Conservation (phyloP, 2,797 vertebrate genomes). For the Clarias fuscus region DNA sequence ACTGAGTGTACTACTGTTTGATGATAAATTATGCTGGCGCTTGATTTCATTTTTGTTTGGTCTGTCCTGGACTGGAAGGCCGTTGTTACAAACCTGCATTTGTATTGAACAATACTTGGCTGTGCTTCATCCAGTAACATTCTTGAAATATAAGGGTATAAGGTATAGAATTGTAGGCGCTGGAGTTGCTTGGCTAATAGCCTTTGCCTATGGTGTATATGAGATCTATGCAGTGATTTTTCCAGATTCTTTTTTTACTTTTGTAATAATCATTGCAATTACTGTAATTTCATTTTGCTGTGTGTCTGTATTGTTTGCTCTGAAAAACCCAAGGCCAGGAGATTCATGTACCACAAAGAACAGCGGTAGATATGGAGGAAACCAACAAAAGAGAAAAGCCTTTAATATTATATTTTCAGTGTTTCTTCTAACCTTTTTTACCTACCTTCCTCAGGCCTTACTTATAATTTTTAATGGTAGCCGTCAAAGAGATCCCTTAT, state of each 20-base stretch:
- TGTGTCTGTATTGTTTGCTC: slow-evolving; percentile 23
- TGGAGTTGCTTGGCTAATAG: not conserved
- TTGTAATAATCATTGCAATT: not conserved
- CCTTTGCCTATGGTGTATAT: not conserved
- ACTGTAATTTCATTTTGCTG: slow-evolving; percentile 36
- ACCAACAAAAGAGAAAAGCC: slow-evolving; percentile 40
- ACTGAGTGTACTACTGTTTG: not conserved
- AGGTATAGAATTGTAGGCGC: not conserved
- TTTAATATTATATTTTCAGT: not conserved
- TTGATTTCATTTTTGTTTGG: not conserved
- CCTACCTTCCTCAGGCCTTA: slow-evolving; percentile 26
- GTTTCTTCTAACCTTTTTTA: slow-evolving; percentile 26
- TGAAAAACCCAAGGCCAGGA: slow-evolving; percentile 40
- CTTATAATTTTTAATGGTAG: not conserved
- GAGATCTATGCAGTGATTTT: not conserved
- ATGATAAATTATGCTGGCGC: rapidly evolving
- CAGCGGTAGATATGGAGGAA: slow-evolving; percentile 12
- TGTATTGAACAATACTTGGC: slow-evolving; percentile 22
- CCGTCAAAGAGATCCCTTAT: not conserved
- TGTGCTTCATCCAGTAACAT: slow-evolving; percentile 30
- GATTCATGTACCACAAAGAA: not conserved
- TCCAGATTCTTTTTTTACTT: not conserved
- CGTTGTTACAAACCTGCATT: slow-evolving; percentile 1
- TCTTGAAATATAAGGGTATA: slow-evolving; percentile 22
- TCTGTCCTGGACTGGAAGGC: slow-evolving; percentile 11